Base-by-base conservation (phyloP, 2,888 invertebrate genomes). In the Hermaeophaga mercurialis region DNA sequence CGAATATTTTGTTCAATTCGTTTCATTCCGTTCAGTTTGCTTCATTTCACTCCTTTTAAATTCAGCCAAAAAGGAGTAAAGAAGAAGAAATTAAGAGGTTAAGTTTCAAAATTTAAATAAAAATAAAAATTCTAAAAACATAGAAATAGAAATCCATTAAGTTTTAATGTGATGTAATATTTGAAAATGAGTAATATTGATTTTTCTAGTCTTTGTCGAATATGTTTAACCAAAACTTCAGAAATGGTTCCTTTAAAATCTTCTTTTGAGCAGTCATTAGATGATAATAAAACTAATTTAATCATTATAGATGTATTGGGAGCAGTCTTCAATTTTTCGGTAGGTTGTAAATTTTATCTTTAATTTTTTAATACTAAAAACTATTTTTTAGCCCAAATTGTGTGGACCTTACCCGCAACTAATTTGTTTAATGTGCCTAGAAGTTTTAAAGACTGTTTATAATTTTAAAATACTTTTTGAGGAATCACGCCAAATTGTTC, bases 371-470 rank as follows among this genome's bases (percentile, higher is more conserved):
- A 19, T 19, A 15, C 12, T 9, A 19, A n/a, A 19, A n/a, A 22
- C 11, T 31, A 12, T 11, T 9, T 58, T 58, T 48, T 19, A 61
- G 61, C 34, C 55, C 7, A 34, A 46, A 26, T 7, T 55, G 7
- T 43, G 44, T 4, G 50, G 44, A 38, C 26, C 47, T 3, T 43
- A 38, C n/a, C 61, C 61, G n/a, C 47, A 58, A 31, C 50, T 52
- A 19, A 61, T 61, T 22, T 61, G 61, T 33, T 46, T 46, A 19
- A 44, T 58, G 44, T 61, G 61, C 33, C 22, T 58, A 36, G 55
- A 49, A 28, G 31, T 54, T 7, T 28, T 61, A 5, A 58, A 54
- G 45, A 56, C 54, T 41, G 31, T 56, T n/a, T 56, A 54, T 34
- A 48, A 58, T 22, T 58, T 61, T 36, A 43, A 52, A 33, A 46